These are phyloP conservation scores for Xestoiulus laeticollis DNA, from an alignment of 2,888 invertebrate genomes.

Conservation along the genomic window DNA sequence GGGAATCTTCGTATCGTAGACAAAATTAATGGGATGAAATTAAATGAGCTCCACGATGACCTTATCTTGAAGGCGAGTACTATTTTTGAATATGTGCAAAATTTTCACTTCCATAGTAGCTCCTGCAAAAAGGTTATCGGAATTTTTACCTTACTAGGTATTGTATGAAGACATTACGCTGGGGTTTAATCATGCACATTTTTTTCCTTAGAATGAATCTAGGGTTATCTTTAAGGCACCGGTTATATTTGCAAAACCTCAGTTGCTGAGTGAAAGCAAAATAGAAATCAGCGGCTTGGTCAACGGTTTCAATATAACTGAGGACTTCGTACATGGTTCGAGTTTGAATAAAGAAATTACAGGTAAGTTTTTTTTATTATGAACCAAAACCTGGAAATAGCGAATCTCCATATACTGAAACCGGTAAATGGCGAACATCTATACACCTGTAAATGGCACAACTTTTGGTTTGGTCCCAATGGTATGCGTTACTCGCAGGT, in stretches of 20 bases:
- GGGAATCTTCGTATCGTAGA: background rate
- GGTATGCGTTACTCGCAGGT: too few species aligned
- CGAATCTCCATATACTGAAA: too few species aligned
- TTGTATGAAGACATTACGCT: background rate
- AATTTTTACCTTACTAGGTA: too few species aligned
- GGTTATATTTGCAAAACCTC: background rate
- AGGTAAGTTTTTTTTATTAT: background rate
- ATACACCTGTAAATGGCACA: too few species aligned
- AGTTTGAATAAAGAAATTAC: background rate
- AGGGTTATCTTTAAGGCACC: background rate
- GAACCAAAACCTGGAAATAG: too few species aligned
- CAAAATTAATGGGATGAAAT: background rate
- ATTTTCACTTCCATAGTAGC: too few species aligned
- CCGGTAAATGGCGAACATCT: too few species aligned
- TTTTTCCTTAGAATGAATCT: background rate
- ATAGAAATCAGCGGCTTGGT: background rate
- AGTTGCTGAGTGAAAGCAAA: background rate
- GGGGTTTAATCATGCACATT: background rate
- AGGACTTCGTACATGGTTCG: conserved; percentile 24
- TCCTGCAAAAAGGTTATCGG: too few species aligned
- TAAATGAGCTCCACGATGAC: background rate
- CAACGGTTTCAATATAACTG: background rate
- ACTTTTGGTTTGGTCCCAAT: too few species aligned
- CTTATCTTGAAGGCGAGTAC: conserved; percentile 12
- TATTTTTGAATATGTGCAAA: background rate